These are phyloP conservation scores for Dorcus hopei DNA, from an alignment of 2,888 invertebrate genomes.

Conservation along the genomic window DNA sequence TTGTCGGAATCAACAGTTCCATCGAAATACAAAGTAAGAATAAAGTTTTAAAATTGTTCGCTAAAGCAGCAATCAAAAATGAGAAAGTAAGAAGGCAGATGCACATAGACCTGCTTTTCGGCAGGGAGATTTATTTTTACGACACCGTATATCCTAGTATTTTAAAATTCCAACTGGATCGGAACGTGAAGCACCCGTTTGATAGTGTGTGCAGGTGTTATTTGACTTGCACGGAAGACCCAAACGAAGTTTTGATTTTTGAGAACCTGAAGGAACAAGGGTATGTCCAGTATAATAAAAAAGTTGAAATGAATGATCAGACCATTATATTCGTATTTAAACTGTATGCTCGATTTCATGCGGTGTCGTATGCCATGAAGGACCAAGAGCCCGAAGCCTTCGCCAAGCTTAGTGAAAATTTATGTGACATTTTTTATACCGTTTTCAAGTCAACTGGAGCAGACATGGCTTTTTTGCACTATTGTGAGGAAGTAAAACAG, in stretches of 20 bases:
- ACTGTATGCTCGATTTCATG: constrained; percentile 21
- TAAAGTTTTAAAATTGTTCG: constrained; percentile 15
- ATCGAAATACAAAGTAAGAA: constrained; percentile 12
- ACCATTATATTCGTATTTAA: no score
- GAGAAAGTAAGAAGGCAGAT: not conserved
- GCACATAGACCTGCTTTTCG: no score
- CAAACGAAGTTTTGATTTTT: not conserved
- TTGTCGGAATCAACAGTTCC: constrained; percentile 11
- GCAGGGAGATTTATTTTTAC: no score
- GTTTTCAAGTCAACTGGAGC: not conserved
- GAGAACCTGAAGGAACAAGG: no score
- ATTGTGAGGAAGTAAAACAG: not conserved
- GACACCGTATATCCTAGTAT: no score
- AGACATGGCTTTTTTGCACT: no score
- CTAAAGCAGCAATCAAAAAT: constrained; percentile 11
- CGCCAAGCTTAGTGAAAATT: constrained; percentile 10
- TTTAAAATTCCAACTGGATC: no score
- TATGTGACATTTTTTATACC: not conserved
- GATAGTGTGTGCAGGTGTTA: no score
- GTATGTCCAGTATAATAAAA: no score
- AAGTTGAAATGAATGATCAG: constrained; percentile 11
- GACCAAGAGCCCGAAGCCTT: constrained; percentile 20
- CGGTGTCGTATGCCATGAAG: constrained; percentile 26
- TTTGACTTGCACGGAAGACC: no score
- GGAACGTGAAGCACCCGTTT: no score